Evolutionary conservation across 2,113 vertebrate species (phyloP).

Genomic region (Gambusia holbrooki): DNA sequence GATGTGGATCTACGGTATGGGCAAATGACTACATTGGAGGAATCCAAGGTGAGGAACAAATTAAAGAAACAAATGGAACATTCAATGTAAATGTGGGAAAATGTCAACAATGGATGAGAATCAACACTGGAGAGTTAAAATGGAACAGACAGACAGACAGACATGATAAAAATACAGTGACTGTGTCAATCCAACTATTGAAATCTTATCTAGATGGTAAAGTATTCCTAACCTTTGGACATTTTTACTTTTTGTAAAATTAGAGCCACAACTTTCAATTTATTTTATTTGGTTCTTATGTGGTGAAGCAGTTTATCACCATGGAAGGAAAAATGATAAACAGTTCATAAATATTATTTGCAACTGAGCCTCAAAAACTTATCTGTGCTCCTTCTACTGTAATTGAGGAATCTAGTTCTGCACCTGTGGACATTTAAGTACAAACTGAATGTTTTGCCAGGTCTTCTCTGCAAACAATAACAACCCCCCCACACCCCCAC

Average conservation of each 20-base stretch:
- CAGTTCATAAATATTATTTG: neutral
- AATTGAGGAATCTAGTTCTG: too few species aligned
- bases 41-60: neutral
- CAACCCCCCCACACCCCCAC: too few species aligned
- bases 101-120: neutral
- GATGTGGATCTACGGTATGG: constrained; percentile 21
- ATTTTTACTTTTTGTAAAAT: neutral
- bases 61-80: constrained; percentile 4
- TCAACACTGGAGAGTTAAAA: neutral
- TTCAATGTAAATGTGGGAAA: neutral
- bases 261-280: neutral
- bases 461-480: too few species aligned
- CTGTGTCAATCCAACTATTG: neutral
- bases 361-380: too few species aligned
- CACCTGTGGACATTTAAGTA: too few species aligned
- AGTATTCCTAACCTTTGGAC: neutral
- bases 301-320: neutral
- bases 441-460: too few species aligned
- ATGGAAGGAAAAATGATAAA: neutral
- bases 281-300: neutral
- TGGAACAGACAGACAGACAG: neutral
- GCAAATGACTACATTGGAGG: constrained; percentile 23
- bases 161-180: neutral
- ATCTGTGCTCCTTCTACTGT: too few species aligned
- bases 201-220: neutral